Percentiles rank a stretch among this genome's conserved stretches.
Evolutionary conservation across 2,797 vertebrate genomes (phyloP).

Genomic region (Parauchenoglanis ngamensis): DNA sequence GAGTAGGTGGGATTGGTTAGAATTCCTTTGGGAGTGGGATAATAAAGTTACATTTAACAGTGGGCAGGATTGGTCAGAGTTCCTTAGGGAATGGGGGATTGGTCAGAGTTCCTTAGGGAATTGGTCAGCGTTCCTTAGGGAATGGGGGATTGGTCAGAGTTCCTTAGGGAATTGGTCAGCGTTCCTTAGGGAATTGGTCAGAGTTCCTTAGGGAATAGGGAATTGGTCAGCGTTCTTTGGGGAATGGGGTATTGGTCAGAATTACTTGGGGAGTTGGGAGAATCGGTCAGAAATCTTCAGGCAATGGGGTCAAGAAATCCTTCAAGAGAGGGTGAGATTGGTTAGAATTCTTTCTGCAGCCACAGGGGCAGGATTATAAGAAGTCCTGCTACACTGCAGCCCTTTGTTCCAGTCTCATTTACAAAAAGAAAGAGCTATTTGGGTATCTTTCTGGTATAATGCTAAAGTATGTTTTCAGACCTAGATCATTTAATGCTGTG

Average conservation of each 20-base stretch:
- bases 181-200: background rate
- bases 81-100: background rate
- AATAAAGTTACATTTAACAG: too few species aligned
- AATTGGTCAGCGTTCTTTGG: background rate
- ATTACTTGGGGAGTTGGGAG: too few species aligned
- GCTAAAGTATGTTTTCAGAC: background rate
- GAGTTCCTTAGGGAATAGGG: background rate
- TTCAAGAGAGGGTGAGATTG: too few species aligned
- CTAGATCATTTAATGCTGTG: background rate
- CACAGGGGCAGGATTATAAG: background rate
- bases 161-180: too few species aligned
- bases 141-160: too few species aligned
- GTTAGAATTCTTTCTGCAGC: background rate
- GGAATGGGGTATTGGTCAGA: too few species aligned
- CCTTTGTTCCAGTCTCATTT: background rate
- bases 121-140: too few species aligned
- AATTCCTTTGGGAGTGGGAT: background rate
- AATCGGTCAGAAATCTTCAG: too few species aligned
- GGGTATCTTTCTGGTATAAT: background rate
- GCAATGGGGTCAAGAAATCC: background rate
- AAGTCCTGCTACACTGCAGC: background rate
- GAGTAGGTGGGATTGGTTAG: background rate
- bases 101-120: background rate
- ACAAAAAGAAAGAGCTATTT: background rate
- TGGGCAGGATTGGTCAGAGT: background rate